A percentile compares a stretch with the other conserved stretches of the same genome.
Conservation (phyloP, 2,797 vertebrate genomes). For the Clarias laeviceps region DNA sequence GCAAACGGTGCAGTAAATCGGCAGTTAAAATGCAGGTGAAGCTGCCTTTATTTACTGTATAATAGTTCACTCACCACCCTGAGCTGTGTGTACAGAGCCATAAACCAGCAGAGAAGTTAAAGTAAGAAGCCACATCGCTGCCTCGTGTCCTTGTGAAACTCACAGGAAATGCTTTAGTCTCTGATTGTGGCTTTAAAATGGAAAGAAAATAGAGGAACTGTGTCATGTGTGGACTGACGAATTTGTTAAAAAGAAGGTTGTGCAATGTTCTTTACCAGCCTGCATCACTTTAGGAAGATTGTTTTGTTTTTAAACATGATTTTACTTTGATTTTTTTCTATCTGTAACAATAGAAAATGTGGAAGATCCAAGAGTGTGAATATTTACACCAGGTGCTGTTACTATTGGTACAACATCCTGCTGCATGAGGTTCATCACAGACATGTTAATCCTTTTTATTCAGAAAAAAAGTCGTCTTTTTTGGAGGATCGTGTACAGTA, state of each 20-base stretch:
- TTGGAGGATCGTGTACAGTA: too few species aligned
- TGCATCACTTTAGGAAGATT: too few species aligned
- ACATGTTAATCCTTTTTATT: too few species aligned
- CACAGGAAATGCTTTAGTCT: background rate
- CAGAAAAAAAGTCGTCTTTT: too few species aligned
- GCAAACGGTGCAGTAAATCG: background rate
- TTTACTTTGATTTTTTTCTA: too few species aligned
- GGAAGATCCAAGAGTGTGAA: too few species aligned
- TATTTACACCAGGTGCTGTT: too few species aligned
- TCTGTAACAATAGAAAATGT: too few species aligned
- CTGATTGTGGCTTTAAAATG: background rate
- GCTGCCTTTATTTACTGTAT: background rate
- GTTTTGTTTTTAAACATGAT: too few species aligned
- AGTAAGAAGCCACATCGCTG: background rate
- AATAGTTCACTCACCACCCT: background rate
- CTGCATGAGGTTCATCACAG: too few species aligned
- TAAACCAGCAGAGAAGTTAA: background rate
- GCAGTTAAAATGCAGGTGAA: background rate
- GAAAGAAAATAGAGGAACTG: background rate
- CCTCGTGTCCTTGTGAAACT: too few species aligned
- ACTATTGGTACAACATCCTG: too few species aligned
- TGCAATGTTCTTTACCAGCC: background rate
- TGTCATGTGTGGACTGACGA: rapidly evolving
- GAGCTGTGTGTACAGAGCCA: background rate
- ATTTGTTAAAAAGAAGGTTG: background rate